Evolutionary conservation across 2,888 invertebrate species (phyloP), one percentile per base, ranked within the genome.

Genomic region (Colletes collaris): DNA sequence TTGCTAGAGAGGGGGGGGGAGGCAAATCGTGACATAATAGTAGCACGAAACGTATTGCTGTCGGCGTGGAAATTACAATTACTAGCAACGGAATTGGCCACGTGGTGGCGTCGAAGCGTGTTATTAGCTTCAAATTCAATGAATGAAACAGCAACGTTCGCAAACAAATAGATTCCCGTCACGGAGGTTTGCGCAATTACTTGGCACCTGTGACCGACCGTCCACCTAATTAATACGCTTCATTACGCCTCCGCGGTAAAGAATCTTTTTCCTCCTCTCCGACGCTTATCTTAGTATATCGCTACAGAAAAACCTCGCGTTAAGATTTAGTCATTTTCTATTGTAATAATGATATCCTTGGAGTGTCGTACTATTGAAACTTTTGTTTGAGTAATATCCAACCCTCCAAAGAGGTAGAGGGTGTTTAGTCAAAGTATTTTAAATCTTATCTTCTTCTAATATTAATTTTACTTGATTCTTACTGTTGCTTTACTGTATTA

Each of bases 41-140:
- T n/a, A 8, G 35, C 27, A 16, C 27, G 40, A 52, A 76, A 70
- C 50, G 40, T 19, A 68, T 49, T 56, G 62, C 37, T 8, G 16
- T 11, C n/a, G 69, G 11, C 40, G 50, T 50, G 40, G 46, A 59
- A 49, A 81, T 71, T 50, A 70, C 71, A 59, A 70, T 69, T 37
- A 35, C 49, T 40, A 63, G 63, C 27, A 56, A 37, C 37, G 66
- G 75, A 84, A 84, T 79, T 74, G 71, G 49, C 37, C 72, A 73
- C 76, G 10, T 63, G 44, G 56, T 56, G 44, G 63, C 35, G 11
- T 35, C 76, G 67, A 60, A 65, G 67, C 68, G 63, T 75, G 75
- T 81, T 65, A 85, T 82, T 82, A 82, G 69, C 79, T 80, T 68
- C 66, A 65, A 81, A 87, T 75, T 83, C 75, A 73, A 79, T 79